These are phyloP conservation scores for Hippoglossus stenolepis DNA, from an alignment of 2,113 vertebrate genomes.

Conservation along the genomic window DNA sequence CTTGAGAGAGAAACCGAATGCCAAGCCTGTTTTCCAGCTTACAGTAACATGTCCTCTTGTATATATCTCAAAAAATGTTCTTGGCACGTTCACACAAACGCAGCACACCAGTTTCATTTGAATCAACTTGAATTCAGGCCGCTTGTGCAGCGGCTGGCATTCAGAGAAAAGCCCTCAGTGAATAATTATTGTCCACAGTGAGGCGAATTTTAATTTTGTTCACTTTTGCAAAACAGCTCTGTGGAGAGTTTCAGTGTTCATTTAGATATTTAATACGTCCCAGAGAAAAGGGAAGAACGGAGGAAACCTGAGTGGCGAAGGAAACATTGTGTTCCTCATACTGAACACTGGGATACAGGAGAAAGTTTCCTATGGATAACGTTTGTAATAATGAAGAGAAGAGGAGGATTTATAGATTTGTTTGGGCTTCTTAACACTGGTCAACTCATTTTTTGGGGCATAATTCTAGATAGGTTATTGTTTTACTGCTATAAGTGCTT, in stretches of 20 bases:
- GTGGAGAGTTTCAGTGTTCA: conserved; percentile 48
- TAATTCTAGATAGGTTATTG: too few relatives aligned
- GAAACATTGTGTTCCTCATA: background rate
- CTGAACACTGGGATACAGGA: too few relatives aligned
- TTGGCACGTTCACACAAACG: conserved; percentile 13
- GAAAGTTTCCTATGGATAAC: background rate
- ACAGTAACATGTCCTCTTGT: background rate
- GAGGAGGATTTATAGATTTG: background rate
- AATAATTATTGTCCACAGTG: conserved; percentile 57
- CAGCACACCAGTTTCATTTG: conserved; percentile 18
- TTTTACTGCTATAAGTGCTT: too few relatives aligned
- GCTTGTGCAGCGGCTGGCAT: conserved; percentile 25
- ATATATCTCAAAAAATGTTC: background rate
- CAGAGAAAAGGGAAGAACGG: conserved; percentile 27
- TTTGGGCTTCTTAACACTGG: background rate
- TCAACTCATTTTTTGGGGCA: too few relatives aligned
- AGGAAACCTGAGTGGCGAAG: background rate
- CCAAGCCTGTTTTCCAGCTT: conserved; percentile 28
- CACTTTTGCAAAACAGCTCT: conserved; percentile 49
- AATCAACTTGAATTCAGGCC: conserved; percentile 24
- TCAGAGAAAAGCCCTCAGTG: conserved; percentile 43
- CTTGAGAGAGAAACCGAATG: too few relatives aligned
- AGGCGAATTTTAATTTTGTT: conserved; percentile 65
- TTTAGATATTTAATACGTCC: conserved; percentile 48
- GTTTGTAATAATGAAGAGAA: background rate